Conservation (phyloP, 1,140 invertebrate species). For the Drosophila erecta region DNA sequence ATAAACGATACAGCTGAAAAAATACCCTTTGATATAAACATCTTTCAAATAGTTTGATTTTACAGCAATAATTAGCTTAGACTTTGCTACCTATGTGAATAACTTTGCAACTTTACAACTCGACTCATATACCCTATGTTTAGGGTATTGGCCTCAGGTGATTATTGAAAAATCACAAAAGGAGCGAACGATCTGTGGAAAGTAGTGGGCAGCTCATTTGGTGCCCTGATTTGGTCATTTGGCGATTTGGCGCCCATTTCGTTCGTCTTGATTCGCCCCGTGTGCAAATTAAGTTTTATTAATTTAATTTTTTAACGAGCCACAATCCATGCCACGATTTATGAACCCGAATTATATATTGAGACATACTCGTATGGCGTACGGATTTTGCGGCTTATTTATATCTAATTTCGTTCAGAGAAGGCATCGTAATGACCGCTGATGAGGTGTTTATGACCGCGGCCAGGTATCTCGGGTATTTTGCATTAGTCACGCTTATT, state of each 20-base stretch:
- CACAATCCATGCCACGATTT: slow-evolving; percentile 66
- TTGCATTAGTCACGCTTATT: slow-evolving; percentile 75
- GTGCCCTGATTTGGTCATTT: slow-evolving; percentile 70
- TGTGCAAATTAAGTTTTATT: slow-evolving; percentile 79
- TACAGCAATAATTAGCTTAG: background rate
- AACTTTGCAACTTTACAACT: background rate
- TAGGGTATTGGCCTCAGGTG: background rate
- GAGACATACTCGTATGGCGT: slow-evolving; percentile 56
- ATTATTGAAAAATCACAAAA: slow-evolving; percentile 2
- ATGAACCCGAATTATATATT: slow-evolving; percentile 66
- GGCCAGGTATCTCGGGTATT: slow-evolving; percentile 53
- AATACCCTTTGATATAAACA: background rate
- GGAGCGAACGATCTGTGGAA: slow-evolving; percentile 32
- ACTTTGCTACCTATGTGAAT: too few species aligned
- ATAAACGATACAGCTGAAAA: background rate
- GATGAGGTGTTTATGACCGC: slow-evolving; percentile 78
- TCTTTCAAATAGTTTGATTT: background rate
- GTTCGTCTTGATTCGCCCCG: slow-evolving; percentile 18
- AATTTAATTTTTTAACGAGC: slow-evolving; percentile 82
- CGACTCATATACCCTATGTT: background rate
- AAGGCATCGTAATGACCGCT: slow-evolving; percentile 77
- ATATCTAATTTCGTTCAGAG: slow-evolving; percentile 69
- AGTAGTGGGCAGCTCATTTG: slow-evolving; percentile 75
- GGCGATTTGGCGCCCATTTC: slow-evolving; percentile 13
- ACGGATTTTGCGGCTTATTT: slow-evolving; percentile 48